These are phyloP conservation scores for Enteromius treurensis DNA, from an alignment of 2,797 vertebrate genomes.

Conservation along the genomic window DNA sequence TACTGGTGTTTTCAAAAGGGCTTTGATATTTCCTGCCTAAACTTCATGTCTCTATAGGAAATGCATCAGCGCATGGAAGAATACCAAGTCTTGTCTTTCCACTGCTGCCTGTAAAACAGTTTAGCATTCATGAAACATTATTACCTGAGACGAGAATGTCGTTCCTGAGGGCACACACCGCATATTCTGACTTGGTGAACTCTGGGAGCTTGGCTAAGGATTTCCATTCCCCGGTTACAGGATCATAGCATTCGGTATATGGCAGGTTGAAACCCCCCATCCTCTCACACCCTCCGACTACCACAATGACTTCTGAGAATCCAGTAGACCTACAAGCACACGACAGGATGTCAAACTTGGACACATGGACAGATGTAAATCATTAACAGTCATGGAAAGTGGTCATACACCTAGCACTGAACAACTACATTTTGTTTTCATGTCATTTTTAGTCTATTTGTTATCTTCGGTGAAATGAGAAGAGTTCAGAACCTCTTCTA, in stretches of 20 bases:
- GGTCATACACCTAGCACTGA: not conserved
- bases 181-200: conserved; percentile 98
- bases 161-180: conserved; percentile 95
- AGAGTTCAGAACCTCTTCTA: not conserved
- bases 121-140: not conserved
- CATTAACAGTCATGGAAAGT: not conserved
- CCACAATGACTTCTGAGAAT: conserved; percentile 97
- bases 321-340: conserved; percentile 88
- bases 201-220: conserved; percentile 96
- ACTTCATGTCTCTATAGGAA: not conserved
- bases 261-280: conserved; percentile 97
- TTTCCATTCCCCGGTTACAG: conserved; percentile 97
- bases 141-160: conserved; percentile 98
- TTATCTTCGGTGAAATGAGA: not conserved
- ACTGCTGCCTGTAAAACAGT: not conserved
- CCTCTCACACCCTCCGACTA: conserved; percentile 96
- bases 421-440: not conserved
- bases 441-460: conserved; percentile 13
- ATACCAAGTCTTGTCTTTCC: not conserved
- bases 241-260: conserved; percentile 97
- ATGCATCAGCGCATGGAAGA: not conserved
- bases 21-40: not conserved
- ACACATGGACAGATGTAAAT: not conserved
- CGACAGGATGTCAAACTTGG: not conserved
- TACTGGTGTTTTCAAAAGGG: not conserved